Conservation (phyloP, 2,888 invertebrate species). For the Leptinotarsa rubiginosa region DNA sequence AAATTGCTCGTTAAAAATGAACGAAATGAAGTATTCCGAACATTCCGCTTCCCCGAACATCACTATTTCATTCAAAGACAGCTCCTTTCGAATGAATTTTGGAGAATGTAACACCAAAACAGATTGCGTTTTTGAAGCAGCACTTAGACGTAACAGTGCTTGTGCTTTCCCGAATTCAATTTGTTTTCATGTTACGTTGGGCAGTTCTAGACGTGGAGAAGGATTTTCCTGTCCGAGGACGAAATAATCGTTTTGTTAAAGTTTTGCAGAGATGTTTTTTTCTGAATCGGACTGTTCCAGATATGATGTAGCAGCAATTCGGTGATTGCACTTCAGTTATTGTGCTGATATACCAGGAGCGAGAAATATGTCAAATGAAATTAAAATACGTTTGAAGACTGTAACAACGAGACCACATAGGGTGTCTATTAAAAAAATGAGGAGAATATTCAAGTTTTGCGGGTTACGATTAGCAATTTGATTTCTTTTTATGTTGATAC, state of each 20-base stretch:
- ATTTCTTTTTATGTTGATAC: no score
- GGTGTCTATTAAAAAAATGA: no score
- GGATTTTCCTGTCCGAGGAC: conserved; percentile 25
- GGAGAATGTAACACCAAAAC: conserved; percentile 14
- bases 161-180: conserved; percentile 31
- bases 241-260: conserved; percentile 24
- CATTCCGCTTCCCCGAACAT: not conserved
- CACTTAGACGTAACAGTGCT: conserved; percentile 32
- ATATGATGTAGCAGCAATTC: not conserved
- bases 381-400: not conserved
- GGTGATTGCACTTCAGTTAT: not conserved
- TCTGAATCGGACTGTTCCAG: not conserved
- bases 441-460: no score
- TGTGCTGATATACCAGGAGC: not conserved
- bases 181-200: conserved; percentile 33
- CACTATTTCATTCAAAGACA: conserved; percentile 3
- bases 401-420: not conserved
- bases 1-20: not conserved
- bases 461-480: no score
- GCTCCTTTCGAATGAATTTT: not conserved
- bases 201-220: conserved; percentile 27
- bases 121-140: conserved; percentile 26
- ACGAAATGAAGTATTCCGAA: not conserved
- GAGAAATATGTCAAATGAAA: not conserved
- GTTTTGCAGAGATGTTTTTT: not conserved